A percentile compares a stretch with the other conserved stretches of the same genome.
Evolutionary conservation across 2,113 vertebrate genomes (phyloP).

Genomic region (Rhinoptilus africanus): DNA sequence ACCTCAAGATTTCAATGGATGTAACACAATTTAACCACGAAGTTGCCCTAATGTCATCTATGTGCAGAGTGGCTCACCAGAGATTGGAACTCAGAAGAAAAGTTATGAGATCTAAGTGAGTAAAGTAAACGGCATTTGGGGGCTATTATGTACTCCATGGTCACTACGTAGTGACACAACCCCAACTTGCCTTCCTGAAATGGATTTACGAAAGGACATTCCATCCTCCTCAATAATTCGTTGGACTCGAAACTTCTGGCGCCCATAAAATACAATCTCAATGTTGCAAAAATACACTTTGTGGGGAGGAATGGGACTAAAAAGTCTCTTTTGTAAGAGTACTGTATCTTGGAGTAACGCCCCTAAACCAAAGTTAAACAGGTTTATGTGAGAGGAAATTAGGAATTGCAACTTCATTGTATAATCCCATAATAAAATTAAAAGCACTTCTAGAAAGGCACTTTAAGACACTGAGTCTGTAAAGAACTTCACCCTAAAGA

Average conservation of each 20-base stretch:
- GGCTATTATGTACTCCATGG: background rate
- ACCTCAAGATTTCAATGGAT: background rate
- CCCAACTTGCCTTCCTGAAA: background rate
- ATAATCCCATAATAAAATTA: background rate
- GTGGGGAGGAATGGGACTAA: background rate
- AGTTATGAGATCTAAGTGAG: background rate
- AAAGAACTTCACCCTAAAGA: background rate
- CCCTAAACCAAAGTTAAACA: background rate
- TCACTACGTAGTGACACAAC: background rate
- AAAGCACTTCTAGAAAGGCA: background rate
- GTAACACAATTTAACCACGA: background rate
- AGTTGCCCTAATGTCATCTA: background rate
- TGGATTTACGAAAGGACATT: background rate
- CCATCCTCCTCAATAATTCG: background rate
- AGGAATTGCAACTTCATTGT: background rate
- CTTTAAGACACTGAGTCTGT: background rate
- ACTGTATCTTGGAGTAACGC: background rate
- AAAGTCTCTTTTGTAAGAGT: background rate
- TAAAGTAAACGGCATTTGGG: background rate
- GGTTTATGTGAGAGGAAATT: background rate
- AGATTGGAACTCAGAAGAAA: background rate
- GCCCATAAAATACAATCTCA: background rate
- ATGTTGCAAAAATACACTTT: background rate
- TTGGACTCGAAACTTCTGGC: background rate
- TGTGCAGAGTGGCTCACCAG: background rate